Conservation (phyloP, 2,888 invertebrate genomes). For the Agelastica alni region DNA sequence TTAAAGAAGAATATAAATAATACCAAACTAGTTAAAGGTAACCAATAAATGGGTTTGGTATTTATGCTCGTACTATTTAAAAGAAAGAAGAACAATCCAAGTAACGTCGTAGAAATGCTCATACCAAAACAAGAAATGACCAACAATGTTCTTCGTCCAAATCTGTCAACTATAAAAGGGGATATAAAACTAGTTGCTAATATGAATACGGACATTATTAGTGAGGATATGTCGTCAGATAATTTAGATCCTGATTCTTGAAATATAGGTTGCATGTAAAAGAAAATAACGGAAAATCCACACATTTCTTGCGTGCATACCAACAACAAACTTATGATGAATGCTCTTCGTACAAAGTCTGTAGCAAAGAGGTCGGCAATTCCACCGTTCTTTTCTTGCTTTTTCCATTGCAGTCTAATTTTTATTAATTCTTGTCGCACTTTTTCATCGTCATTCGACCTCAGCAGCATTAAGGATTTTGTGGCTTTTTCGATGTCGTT, state of each 20-base stretch:
- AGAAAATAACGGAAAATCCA: constrained; percentile 18
- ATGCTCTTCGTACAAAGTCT: constrained; percentile 68
- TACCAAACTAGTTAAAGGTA: constrained; percentile 73
- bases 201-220: constrained; percentile 77
- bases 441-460: constrained; percentile 66
- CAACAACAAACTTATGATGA: constrained; percentile 67
- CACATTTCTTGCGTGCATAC: constrained; percentile 74
- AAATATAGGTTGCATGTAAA: constrained; percentile 72
- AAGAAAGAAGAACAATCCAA: constrained; percentile 58
- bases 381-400: constrained; percentile 38
- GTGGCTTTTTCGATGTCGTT: constrained; percentile 66
- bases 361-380: constrained; percentile 56
- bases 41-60: constrained; percentile 61
- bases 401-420: constrained; percentile 30
- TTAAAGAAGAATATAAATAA: constrained; percentile 67
- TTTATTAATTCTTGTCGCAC: constrained; percentile 63
- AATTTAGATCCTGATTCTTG: constrained; percentile 66
- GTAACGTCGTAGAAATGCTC: constrained; percentile 62
- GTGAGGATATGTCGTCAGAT: constrained; percentile 68
- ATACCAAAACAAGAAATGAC: constrained; percentile 71
- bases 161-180: constrained; percentile 75
- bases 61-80: constrained; percentile 60
- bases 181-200: constrained; percentile 72
- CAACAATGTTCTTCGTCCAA: constrained; percentile 73
- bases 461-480: constrained; percentile 67